phyloP scores from a whole-genome alignment of 2,888 invertebrate species.

The Rugalucina vietnamica region DNA sequence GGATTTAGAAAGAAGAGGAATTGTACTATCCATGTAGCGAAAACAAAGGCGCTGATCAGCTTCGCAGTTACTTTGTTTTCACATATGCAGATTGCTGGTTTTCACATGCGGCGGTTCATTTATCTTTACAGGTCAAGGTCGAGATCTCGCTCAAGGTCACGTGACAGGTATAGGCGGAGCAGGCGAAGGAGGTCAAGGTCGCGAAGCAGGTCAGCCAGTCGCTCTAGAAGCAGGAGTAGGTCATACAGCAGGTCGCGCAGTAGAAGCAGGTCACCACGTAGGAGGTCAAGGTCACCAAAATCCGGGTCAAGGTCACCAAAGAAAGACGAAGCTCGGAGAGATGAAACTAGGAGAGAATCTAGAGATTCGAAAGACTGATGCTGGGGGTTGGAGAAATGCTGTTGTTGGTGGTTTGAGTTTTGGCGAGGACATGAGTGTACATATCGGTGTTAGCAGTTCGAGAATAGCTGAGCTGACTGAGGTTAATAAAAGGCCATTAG shows the following conservation, averaged over 20 bases:
- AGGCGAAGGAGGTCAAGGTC: background rate
- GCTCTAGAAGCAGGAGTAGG: background rate
- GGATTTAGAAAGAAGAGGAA: too few species aligned
- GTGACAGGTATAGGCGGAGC: background rate
- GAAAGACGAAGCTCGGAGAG: background rate
- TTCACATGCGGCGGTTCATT: too few species aligned
- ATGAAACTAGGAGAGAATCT: background rate
- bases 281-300: background rate
- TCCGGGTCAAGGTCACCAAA: background rate
- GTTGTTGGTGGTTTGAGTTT: background rate
- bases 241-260: background rate
- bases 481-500: too few species aligned
- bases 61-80: too few species aligned
- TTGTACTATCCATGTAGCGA: too few species aligned
- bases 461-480: too few species aligned
- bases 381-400: background rate
- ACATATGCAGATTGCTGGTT: too few species aligned
- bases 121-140: background rate
- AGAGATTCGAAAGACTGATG: background rate
- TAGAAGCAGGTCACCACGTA: background rate
- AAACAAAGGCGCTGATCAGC: too few species aligned
- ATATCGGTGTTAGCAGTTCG: too few species aligned
- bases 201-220: background rate
- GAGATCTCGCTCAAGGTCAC: background rate
- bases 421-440: background rate